Percentiles rank a stretch among this genome's conserved stretches.
These are phyloP conservation scores for Hedychridium roseum DNA, from an alignment of 2,888 invertebrate species.

Conservation along the genomic window DNA sequence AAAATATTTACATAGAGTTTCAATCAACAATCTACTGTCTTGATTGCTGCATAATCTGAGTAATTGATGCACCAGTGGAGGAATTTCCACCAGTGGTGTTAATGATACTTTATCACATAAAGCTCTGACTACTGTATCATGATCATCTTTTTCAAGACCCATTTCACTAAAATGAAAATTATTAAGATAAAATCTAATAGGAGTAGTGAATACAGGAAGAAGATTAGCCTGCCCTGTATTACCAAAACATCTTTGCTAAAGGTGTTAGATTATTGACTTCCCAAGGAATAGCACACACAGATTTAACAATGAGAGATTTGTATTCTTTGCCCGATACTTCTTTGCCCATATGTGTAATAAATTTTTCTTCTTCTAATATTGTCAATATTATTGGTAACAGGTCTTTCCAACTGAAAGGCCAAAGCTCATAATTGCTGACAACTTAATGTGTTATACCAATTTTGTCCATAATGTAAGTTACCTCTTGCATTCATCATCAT, in stretches of 20 bases:
- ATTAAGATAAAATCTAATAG: slow-evolving; percentile 1
- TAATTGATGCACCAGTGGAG: slow-evolving; percentile 74
- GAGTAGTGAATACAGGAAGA: background rate
- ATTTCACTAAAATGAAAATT: slow-evolving; percentile 30
- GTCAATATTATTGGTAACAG: slow-evolving; percentile 71
- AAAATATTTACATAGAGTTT: slow-evolving; percentile 67
- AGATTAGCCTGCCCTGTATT: slow-evolving; percentile 11
- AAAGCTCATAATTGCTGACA: background rate
- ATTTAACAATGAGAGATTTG: slow-evolving; percentile 69
- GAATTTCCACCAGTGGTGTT: slow-evolving; percentile 70
- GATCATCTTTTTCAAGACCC: slow-evolving; percentile 69
- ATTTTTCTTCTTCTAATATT: slow-evolving; percentile 66
- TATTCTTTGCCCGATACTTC: slow-evolving; percentile 70
- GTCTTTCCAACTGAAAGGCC: slow-evolving; percentile 71
- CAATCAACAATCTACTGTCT: slow-evolving; percentile 63
- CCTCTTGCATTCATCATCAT: slow-evolving; percentile 66
- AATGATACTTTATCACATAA: slow-evolving; percentile 70
- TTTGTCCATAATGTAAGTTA: slow-evolving; percentile 26
- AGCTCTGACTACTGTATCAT: slow-evolving; percentile 70
- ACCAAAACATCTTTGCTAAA: slow-evolving; percentile 76
- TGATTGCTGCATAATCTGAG: slow-evolving; percentile 68
- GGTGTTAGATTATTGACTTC: slow-evolving; percentile 69
- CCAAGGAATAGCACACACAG: slow-evolving; percentile 72
- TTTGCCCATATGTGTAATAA: slow-evolving; percentile 68
- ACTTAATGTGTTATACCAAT: background rate